phyloP scores from a whole-genome alignment of 2,888 invertebrate genomes.

The Scaeva pyrastri region DNA sequence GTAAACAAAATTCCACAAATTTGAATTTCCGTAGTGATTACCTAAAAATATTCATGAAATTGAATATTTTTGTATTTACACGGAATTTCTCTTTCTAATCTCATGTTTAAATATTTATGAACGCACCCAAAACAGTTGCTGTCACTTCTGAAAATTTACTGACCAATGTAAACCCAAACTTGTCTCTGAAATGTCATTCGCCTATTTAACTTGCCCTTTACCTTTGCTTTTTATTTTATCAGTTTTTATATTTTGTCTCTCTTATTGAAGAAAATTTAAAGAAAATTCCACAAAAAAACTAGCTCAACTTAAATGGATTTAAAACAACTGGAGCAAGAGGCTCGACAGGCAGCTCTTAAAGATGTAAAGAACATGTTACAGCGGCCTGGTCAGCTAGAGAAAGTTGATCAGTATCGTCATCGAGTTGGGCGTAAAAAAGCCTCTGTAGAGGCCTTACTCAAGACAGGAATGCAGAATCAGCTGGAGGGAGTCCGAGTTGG shows the following conservation, averaged over 20 bases:
- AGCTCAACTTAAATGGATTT: slow-evolving; percentile 82
- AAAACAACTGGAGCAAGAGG: slow-evolving; percentile 90
- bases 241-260: slow-evolving; percentile 20
- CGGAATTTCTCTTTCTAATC: too few species aligned
- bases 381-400: slow-evolving; percentile 97
- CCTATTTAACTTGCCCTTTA: slow-evolving; percentile 2
- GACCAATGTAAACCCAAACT: slow-evolving; percentile 20
- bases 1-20: too few species aligned
- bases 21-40: too few species aligned
- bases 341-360: slow-evolving; percentile 90
- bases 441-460: slow-evolving; percentile 86
- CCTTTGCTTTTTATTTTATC: too few species aligned
- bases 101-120: too few species aligned
- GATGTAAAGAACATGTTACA: slow-evolving; percentile 97
- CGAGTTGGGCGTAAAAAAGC: slow-evolving; percentile 83
- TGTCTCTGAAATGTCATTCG: slow-evolving; percentile 37
- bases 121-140: neutral
- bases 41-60: too few species aligned
- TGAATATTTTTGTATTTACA: too few species aligned
- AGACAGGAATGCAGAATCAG: slow-evolving; percentile 99
- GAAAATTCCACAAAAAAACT: neutral
- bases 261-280: neutral
- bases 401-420: slow-evolving; percentile 85
- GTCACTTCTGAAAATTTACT: neutral
- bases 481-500: slow-evolving; percentile 98